phyloP scores from a whole-genome alignment of 2,113 vertebrate species.

The Sebastes fasciatus region DNA sequence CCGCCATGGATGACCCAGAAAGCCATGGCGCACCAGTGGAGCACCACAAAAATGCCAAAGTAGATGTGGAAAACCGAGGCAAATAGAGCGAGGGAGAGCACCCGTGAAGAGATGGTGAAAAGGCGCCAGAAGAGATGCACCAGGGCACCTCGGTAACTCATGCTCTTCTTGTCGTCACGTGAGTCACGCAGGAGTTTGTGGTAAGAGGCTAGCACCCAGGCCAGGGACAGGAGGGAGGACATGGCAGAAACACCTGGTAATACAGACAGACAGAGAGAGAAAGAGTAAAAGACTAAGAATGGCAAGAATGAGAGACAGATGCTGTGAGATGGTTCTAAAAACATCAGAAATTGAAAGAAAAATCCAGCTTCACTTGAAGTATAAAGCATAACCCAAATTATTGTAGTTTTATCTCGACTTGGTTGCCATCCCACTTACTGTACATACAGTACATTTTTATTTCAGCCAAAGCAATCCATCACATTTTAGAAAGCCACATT shows the following conservation, averaged over 20 bases:
- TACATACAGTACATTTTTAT: slow-evolving; percentile 37
- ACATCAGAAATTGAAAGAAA: neutral
- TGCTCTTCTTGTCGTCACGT: slow-evolving; percentile 99
- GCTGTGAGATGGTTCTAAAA: slow-evolving; percentile 23
- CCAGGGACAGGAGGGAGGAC: slow-evolving; percentile 98
- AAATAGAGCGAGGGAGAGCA: slow-evolving; percentile 99
- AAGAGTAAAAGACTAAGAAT: slow-evolving; percentile 11
- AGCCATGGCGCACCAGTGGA: slow-evolving; percentile 99
- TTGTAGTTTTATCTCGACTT: slow-evolving; percentile 27
- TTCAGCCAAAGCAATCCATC: slow-evolving; percentile 56
- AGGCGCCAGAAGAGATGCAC: slow-evolving; percentile 98
- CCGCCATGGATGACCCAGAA: slow-evolving; percentile 99
- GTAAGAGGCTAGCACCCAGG: slow-evolving; percentile 99
- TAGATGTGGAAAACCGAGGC: slow-evolving; percentile 99
- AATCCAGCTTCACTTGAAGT: slow-evolving; percentile 24
- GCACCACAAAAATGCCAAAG: slow-evolving; percentile 99
- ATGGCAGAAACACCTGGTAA: slow-evolving; percentile 94
- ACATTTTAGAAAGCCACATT: slow-evolving; percentile 42
- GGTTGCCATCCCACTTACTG: slow-evolving; percentile 29
- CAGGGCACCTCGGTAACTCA: slow-evolving; percentile 98
- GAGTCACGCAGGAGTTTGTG: slow-evolving; percentile 99
- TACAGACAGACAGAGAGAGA: slow-evolving; percentile 53
- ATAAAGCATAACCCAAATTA: slow-evolving; percentile 19
- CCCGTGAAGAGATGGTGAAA: slow-evolving; percentile 99
- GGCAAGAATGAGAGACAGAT: slow-evolving; percentile 10